Conservation (phyloP, 1,140 invertebrate genomes). For the Linepithema humile region DNA sequence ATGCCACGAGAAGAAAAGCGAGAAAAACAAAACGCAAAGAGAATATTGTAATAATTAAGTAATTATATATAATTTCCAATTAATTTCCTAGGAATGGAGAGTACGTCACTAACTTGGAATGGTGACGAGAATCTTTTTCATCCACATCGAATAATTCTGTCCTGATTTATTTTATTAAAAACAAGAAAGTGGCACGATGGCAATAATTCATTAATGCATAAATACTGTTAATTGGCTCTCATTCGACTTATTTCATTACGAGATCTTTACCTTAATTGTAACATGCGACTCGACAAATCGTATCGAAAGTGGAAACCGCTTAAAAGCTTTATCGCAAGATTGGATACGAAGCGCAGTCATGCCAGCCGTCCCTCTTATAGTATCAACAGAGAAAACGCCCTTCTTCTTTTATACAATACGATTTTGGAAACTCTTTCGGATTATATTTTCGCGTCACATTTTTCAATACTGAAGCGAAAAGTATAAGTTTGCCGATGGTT, state of each 20-base stretch:
- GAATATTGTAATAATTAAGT: background rate
- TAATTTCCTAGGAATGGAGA: slow-evolving; percentile 2
- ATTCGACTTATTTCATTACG: background rate
- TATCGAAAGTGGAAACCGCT: background rate
- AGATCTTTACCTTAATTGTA: background rate
- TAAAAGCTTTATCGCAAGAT: background rate
- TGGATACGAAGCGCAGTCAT: background rate
- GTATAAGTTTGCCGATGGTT: too few relatives aligned
- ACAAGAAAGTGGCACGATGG: background rate
- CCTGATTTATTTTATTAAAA: background rate
- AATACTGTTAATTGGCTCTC: background rate
- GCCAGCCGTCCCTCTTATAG: background rate
- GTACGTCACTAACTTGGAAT: background rate
- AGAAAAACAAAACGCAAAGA: background rate
- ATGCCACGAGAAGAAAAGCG: background rate
- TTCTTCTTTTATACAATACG: background rate
- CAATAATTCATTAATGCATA: background rate
- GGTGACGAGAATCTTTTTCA: background rate
- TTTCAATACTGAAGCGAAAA: background rate
- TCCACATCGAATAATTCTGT: background rate
- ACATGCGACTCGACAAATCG: background rate
- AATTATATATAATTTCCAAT: slow-evolving; percentile 13
- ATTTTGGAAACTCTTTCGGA: background rate
- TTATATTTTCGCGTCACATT: background rate
- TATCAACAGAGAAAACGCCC: background rate